Conservation (phyloP, 1,140 invertebrate species). For the Tetramorium simillimum region DNA sequence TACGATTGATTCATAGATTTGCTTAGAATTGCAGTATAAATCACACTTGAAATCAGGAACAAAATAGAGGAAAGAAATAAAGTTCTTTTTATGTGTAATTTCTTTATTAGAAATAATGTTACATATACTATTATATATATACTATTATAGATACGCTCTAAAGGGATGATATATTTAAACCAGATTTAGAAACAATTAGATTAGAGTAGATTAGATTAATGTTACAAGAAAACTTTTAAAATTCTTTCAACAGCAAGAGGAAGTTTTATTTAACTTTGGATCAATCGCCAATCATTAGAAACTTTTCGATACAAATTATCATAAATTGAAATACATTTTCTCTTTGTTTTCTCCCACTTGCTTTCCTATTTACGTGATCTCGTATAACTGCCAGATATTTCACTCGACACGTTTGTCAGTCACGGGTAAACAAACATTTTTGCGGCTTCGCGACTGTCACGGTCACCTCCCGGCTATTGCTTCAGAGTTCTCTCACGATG, state of each 20-base stretch:
- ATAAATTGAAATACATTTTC: neutral
- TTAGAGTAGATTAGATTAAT: neutral
- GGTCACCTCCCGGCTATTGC: conserved; percentile 13
- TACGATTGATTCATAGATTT: no score
- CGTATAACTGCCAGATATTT: conserved; percentile 25
- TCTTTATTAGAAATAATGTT: neutral
- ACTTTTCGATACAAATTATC: neutral
- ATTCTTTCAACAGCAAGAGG: neutral
- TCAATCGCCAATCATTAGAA: neutral
- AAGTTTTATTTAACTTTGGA: neutral
- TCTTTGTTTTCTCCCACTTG: neutral
- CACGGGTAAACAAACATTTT: conserved; percentile 25
- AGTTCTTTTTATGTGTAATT: neutral
- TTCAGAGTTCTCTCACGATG: neutral
- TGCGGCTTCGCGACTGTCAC: neutral
- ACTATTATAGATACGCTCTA: neutral
- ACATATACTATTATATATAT: neutral
- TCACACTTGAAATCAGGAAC: neutral
- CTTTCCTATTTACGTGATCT: conserved; percentile 2
- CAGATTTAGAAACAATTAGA: neutral
- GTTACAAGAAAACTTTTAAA: neutral
- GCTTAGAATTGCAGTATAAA: no score
- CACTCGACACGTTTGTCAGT: neutral
- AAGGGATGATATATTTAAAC: neutral
- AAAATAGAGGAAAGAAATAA: no score